Evolutionary conservation across 2,113 vertebrate species (phyloP).

Genomic region (Rhabdomys dilectus): DNA sequence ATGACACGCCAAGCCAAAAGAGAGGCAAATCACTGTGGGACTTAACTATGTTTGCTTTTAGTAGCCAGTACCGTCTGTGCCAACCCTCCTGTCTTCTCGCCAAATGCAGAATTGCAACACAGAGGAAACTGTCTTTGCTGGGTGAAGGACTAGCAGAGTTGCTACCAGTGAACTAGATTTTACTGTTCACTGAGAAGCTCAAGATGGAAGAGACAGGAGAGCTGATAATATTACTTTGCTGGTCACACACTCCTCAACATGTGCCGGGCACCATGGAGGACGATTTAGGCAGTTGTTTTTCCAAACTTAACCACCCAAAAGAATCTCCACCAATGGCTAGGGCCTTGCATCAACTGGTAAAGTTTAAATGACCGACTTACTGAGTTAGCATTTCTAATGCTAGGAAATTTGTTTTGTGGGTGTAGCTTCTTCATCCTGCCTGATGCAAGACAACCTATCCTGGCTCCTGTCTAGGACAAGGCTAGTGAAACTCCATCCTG

Average conservation of each 20-base stretch:
- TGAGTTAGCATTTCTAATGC: not conserved
- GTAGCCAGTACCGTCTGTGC: slow-evolving; percentile 76
- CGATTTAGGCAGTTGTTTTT: not conserved
- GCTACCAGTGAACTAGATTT: slow-evolving; percentile 25
- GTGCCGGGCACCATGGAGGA: not conserved
- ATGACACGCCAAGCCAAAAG: slow-evolving; percentile 70
- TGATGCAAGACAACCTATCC: not conserved
- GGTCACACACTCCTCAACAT: not conserved
- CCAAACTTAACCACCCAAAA: not conserved
- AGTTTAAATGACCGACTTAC: not conserved
- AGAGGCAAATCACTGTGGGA: slow-evolving; percentile 76
- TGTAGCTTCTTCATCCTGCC: not conserved
- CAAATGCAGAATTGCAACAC: slow-evolving; percentile 77
- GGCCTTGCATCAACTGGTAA: not conserved
- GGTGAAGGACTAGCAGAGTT: slow-evolving; percentile 60
- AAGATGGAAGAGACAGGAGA: not conserved
- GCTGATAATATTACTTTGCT: rapidly evolving
- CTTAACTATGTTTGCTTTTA: slow-evolving; percentile 80
- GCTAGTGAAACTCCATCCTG: not conserved
- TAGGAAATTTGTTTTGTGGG: not conserved
- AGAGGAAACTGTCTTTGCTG: slow-evolving; percentile 80
- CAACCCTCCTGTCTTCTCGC: slow-evolving; percentile 63
- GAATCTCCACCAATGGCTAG: not conserved
- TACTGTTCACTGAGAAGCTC: not conserved
- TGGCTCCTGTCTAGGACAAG: not conserved